Evolutionary conservation across 2,113 vertebrate genomes (phyloP).

Genomic region (Glaucomys volans): DNA sequence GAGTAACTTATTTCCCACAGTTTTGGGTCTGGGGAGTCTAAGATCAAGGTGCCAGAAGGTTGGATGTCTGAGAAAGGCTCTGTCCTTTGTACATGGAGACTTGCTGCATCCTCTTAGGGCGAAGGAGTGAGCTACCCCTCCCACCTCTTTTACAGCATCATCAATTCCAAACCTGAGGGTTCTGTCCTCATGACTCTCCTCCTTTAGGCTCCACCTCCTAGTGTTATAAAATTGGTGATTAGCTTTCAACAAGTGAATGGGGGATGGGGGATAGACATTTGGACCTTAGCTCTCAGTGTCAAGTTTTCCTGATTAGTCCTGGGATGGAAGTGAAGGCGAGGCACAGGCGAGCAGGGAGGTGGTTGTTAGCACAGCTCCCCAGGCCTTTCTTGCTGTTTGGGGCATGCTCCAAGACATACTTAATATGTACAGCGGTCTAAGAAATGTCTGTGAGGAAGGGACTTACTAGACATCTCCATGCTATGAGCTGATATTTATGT

Average conservation of each 20-base stretch:
- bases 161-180: background rate
- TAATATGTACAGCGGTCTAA: background rate
- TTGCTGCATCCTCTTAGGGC: background rate
- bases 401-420: no score
- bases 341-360: background rate
- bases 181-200: no score
- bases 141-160: background rate
- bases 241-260: background rate
- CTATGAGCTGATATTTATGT: background rate
- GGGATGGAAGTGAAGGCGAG: background rate
- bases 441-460: background rate
- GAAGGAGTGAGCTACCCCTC: background rate
- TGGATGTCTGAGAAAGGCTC: background rate
- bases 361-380: accelerated
- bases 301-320: background rate
- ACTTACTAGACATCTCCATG: no score
- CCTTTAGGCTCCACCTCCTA: background rate
- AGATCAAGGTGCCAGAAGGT: background rate
- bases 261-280: no score
- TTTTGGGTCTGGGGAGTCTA: background rate
- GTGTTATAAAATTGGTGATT: background rate
- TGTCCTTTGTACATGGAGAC: background rate
- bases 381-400: background rate
- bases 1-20: background rate
- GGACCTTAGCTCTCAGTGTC: background rate